Evolutionary conservation across 1,140 invertebrate genomes (phyloP).

Genomic region (Eulimnadia texana): DNA sequence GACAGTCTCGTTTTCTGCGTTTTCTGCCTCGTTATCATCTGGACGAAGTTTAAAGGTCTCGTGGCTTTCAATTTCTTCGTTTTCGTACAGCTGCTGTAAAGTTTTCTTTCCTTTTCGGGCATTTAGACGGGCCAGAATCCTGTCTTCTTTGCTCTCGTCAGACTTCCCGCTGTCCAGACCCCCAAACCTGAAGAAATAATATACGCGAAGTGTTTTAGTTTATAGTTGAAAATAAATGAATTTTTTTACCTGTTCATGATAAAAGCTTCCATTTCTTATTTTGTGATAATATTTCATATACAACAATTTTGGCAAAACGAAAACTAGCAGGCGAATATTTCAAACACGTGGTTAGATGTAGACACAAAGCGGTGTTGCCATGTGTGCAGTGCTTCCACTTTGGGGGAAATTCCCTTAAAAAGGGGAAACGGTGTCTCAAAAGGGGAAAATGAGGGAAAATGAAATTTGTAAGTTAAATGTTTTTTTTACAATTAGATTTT

Average conservation of each 20-base stretch:
- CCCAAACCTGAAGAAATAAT: no score
- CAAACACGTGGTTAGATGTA: no score
- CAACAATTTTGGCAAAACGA: no score
- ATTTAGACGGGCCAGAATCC: constrained; percentile 7
- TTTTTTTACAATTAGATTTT: no score
- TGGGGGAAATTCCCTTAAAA: no score
- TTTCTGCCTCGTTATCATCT: constrained; percentile 10
- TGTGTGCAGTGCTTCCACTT: no score
- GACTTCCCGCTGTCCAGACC: not conserved
- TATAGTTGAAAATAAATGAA: not conserved
- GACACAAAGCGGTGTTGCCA: no score
- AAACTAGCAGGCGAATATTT: not conserved
- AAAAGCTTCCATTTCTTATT: constrained; percentile 2
- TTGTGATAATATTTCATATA: not conserved
- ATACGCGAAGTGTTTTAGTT: no score
- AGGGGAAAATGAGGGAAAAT: no score
- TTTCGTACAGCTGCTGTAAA: not conserved
- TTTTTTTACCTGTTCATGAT: not conserved
- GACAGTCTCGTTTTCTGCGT: constrained; percentile 16
- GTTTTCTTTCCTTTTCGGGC: constrained; percentile 1
- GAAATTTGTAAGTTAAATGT: no score
- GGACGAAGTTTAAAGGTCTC: not conserved
- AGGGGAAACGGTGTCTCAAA: no score
- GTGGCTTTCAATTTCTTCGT: not conserved
- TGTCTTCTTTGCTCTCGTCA: constrained; percentile 3